Evolutionary conservation across 30 jellyfish, hydroid and myxozoan genomes (phyloP).

Genomic region (Nemopilema nomurai): DNA sequence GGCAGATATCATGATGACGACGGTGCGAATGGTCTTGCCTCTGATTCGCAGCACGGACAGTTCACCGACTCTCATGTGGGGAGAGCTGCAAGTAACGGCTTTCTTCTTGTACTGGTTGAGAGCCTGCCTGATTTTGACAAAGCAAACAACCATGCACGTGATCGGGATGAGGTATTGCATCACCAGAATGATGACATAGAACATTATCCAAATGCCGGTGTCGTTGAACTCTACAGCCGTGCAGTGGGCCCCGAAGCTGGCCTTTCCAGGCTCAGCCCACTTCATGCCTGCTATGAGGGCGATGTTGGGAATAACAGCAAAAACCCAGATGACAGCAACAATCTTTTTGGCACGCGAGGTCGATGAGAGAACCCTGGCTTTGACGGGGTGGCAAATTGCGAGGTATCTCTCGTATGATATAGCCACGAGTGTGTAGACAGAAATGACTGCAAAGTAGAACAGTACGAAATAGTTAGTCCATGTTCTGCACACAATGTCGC

Average conservation of each 20-base stretch:
- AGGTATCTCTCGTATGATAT: constrained; percentile 58
- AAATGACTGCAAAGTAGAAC: constrained; percentile 71
- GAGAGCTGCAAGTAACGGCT: constrained; percentile 32
- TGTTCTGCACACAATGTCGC: constrained; percentile 72
- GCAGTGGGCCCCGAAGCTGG: constrained; percentile 77
- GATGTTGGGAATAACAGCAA: constrained; percentile 53
- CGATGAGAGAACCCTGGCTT: constrained; percentile 46
- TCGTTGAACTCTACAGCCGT: constrained; percentile 38
- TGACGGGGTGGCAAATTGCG: constrained; percentile 68
- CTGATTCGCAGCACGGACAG: constrained; percentile 39
- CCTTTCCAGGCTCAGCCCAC: constrained; percentile 37
- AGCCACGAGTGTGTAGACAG: constrained; percentile 78
- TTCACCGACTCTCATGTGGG: constrained; percentile 52
- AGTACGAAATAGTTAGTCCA: constrained; percentile 64
- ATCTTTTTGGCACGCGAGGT: constrained; percentile 51
- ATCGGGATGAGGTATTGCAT: constrained; percentile 72
- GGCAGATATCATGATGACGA: constrained; percentile 45
- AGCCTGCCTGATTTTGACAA: constrained; percentile 48
- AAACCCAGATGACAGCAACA: constrained; percentile 53
- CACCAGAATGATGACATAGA: constrained; percentile 35
- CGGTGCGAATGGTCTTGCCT: constrained; percentile 59
- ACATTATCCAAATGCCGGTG: constrained; percentile 18
- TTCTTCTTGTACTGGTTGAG: constrained; percentile 19
- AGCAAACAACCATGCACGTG: constrained; percentile 65
- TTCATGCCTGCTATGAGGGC: constrained; percentile 64